These are phyloP conservation scores for Cynoglossus semilaevis DNA, from an alignment of 2,113 vertebrate species.

Conservation along the genomic window DNA sequence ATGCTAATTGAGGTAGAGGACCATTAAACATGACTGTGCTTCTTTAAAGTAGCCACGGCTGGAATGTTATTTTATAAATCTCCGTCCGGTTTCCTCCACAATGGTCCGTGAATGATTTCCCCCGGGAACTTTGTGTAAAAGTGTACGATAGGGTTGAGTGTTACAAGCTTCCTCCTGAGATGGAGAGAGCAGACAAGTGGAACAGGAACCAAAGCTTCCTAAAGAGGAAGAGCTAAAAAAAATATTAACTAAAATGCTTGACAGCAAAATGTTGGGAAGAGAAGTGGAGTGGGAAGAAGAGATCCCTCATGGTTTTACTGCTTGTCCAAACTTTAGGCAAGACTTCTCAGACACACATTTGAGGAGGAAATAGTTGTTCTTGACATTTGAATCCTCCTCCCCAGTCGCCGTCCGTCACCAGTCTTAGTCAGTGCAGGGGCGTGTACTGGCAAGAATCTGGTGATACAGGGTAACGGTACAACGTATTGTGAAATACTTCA, in stretches of 20 bases:
- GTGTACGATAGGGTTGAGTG: background rate
- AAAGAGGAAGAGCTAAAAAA: slow-evolving; percentile 30
- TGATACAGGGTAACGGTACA: no score
- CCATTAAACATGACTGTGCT: background rate
- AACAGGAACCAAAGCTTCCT: slow-evolving; percentile 3
- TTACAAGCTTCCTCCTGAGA: slow-evolving; percentile 17
- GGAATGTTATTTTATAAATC: background rate
- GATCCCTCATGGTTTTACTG: no score
- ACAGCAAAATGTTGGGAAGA: slow-evolving; percentile 13
- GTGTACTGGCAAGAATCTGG: no score
- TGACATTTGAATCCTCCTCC: no score
- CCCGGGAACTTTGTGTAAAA: background rate
- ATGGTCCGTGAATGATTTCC: background rate
- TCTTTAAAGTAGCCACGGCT: background rate
- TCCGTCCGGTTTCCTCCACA: background rate
- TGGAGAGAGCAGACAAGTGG: slow-evolving; percentile 21
- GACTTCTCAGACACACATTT: no score
- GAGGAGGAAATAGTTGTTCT: no score
- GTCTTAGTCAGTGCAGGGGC: no score
- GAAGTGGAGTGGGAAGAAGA: background rate
- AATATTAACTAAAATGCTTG: slow-evolving; percentile 37
- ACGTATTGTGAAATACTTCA: no score
- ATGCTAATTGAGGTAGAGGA: background rate
- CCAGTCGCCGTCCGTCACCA: no score
- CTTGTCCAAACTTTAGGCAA: no score